Percentiles rank a stretch among this genome's conserved stretches.
These are phyloP conservation scores for Agriotes lineatus DNA, from an alignment of 2,888 invertebrate species.

Conservation along the genomic window DNA sequence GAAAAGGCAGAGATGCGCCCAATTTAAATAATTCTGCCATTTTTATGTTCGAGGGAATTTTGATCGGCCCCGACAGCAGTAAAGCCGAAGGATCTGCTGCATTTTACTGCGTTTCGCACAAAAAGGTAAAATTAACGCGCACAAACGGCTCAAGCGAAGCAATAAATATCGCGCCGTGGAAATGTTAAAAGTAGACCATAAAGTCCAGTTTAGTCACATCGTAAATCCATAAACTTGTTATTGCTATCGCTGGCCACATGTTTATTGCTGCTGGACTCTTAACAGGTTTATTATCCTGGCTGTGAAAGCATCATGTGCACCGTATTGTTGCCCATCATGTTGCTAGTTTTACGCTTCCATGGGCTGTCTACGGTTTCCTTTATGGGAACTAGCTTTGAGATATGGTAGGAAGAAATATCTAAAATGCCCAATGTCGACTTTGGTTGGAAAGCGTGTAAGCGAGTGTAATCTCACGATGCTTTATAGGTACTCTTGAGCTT, in stretches of 20 bases:
- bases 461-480: no score
- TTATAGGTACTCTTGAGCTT: no score
- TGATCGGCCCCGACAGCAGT: neutral
- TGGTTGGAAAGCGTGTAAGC: no score
- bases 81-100: conserved; percentile 18
- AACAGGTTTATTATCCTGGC: conserved; percentile 39
- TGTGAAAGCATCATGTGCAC: conserved; percentile 32
- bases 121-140: conserved; percentile 28
- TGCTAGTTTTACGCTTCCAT: neutral
- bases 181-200: conserved; percentile 42
- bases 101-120: conserved; percentile 20
- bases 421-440: no score
- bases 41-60: conserved; percentile 13
- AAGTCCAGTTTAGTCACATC: conserved; percentile 40
- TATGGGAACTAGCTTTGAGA: no score
- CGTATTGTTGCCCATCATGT: conserved; percentile 19
- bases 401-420: no score
- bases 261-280: conserved; percentile 41
- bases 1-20: neutral
- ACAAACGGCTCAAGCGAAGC: conserved; percentile 14
- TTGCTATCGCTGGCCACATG: conserved; percentile 38
- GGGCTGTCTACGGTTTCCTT: neutral
- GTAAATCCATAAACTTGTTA: conserved; percentile 44
- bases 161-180: conserved; percentile 37
- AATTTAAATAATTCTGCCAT: conserved; percentile 22